Base-by-base conservation (phyloP, 1,140 invertebrate genomes). In the Drosophila kikkawai region DNA sequence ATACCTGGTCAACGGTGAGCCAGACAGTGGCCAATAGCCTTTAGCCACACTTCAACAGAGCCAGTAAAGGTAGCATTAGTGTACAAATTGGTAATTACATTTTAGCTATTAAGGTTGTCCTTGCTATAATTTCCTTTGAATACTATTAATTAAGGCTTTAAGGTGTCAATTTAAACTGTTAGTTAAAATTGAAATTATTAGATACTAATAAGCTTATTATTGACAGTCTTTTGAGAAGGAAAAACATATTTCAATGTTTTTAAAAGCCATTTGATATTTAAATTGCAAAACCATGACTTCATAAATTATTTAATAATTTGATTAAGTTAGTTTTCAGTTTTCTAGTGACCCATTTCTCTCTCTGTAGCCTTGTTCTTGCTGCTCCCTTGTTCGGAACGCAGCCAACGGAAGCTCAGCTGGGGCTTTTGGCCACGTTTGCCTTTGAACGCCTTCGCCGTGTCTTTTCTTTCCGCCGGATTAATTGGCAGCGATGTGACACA, bases 401-500 rank as follows among this genome's bases (percentile, higher is more conserved):
- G 66, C 47, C 75, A 61, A 63, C 41, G 47, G 64, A 65, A 53
- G 47, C 61, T 70, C 47, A 67, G 47, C 66, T 69, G 60, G 26
- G 59, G 39, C 64, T 80, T 80, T 79, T 64, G 48, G 55, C 32
- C 47, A 37, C 67, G 61, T 39, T 75, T 29, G 70, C 47, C 68
- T 67, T 75, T 79, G 57, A 36, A 42, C 60, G 51, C 59, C 59
- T 48, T 44, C n/a, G 34, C 45, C 39, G 44, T 67, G 66, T 74
- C 78, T 69, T 88, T 69, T 56, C 51, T 66, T 81, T 90, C 63
- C 71, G 78, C 50, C 67, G 64, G 67, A 70, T 90, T 90, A 88
- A 88, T 88, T 88, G 81, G 78, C 69, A 67, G 74, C 61, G 59
- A 79, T 79, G 75, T 67, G 80, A 73, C 85, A 84, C 74, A 81